Base-by-base conservation (phyloP, 2,113 vertebrate species). In the Eulemur rufifrons region DNA sequence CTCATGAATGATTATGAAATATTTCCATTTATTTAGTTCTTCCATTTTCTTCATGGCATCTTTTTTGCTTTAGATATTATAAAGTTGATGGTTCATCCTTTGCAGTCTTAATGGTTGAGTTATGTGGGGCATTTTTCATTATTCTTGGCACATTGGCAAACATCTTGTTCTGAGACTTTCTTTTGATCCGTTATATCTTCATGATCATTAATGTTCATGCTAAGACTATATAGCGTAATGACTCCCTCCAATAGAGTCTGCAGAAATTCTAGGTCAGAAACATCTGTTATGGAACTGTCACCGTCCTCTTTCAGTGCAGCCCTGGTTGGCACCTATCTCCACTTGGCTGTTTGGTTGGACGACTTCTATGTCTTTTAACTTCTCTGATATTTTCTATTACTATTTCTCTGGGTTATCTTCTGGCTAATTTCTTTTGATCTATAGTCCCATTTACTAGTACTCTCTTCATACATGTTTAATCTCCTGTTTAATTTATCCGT, bases 291-390 rank as follows among this genome's bases (percentile, higher is more conserved):
- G 42, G 99, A 99, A 96, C 98, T 98, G 98, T 99, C 99, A 96
- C 99, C 98, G 99, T 99, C 99, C 98, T 99, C 99, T 99, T 99
- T 99, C 98, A 98, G 98, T 99, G 99, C 98, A 98, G 99, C 99
- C 99, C 99, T 99, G 99, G 99, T 99, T 99, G 99, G 99, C 99
- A 99, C 98, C 99, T 99, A 98, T 98, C 99, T 98, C 98, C 98
- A 99, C 98, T 98, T 99, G 99, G 99, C 99, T 99, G 99, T 99
- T 99, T 99, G 99, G 99, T 99, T 99, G 99, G 99, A 99, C 34
- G 99, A 99, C 42, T 63, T 59, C 56, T 17, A 1, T 56, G 50
- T 81, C 39, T 78, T 91, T 83, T 45, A 47, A 34, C n/a, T 15
- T 89, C 32, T 66, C 21, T 61, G 13, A 34, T 64, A 64, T 80